Base-by-base conservation (phyloP, 2,113 vertebrate genomes). In the Rafetus swinhoei region DNA sequence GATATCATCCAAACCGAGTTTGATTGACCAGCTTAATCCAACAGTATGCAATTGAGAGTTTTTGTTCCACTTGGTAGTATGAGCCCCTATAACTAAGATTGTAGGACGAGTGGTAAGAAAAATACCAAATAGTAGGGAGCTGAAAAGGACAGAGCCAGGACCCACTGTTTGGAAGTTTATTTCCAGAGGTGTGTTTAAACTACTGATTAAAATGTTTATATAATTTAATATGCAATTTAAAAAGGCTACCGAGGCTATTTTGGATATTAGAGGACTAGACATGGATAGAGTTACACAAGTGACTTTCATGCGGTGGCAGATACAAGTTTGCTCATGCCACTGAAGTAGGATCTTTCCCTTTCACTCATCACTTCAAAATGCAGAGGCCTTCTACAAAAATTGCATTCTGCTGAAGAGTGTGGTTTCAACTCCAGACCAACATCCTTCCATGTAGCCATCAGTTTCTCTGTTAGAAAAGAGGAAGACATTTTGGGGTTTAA, bases 281-380 rank as follows among this genome's bases (percentile, higher is more conserved):
- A 84, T 25, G 53, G 24, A 85, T 12, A 55, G 19, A 79, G 9
- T 3, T 56, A 52, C 45, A 84, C 27, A 16, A 77, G 59, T 16
- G 32, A 29, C 53, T 21, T 92, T 99, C 98, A 99, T 86, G 98
- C 99, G 86, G 98, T 98, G 90, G 98, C 99, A 22, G 98, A 99
- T 27, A 99, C 97, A 9, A 98, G 94, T 92, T 99, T 99, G 97
- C 99, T 99, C 96, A 99, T 98, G 94, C 99, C 99, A 3, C 96
- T 99, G 98, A 99, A 99, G 97, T 99, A 99, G 56, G 99, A 98
- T 86, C 97, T 98, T 94, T 99, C 99, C n/a, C 99, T 89, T 62
- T 99, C 99, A 19, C 98, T 99, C 99, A 99, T 99, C 94, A 98
- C 89, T 97, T 99, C 99, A 19, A 99, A 99, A 89, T 99, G 99